Conservation (phyloP, 2,797 vertebrate species). For the Rhabdophis nuchalis region DNA sequence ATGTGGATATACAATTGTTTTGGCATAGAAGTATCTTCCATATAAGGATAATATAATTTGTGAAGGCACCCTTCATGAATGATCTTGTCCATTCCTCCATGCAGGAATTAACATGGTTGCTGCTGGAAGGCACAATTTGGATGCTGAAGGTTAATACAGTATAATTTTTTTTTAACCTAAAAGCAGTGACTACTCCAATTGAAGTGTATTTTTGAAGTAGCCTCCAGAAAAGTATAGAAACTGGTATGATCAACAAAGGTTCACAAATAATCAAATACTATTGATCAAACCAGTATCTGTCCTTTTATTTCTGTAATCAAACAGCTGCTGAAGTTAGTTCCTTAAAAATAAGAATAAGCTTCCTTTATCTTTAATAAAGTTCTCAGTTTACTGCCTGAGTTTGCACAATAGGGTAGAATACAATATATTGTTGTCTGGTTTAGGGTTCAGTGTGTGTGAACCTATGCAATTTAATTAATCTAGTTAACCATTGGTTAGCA, state of each 20-base stretch:
- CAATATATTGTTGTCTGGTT: neutral
- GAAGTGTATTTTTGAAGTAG: neutral
- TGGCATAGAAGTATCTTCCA: neutral
- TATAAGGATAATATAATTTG: neutral
- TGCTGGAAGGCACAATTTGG: neutral
- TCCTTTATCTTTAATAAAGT: neutral
- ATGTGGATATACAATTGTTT: neutral
- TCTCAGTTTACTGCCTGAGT: neutral
- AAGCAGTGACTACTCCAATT: neutral
- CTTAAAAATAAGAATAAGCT: neutral
- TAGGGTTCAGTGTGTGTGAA: neutral
- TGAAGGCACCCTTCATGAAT: neutral
- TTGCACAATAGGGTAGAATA: neutral
- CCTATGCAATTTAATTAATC: neutral
- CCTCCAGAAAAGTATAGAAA: neutral
- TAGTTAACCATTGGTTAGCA: neutral
- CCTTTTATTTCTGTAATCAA: neutral
- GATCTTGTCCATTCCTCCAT: neutral
- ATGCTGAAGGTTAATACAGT: neutral
- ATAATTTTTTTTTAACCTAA: neutral
- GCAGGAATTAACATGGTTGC: neutral
- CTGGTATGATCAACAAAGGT: neutral
- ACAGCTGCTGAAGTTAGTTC: neutral
- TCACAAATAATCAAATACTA: neutral
- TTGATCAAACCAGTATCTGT: neutral